These are phyloP conservation scores for Epinephelus cyanopodus DNA, from an alignment of 2,113 vertebrate genomes.

Conservation along the genomic window DNA sequence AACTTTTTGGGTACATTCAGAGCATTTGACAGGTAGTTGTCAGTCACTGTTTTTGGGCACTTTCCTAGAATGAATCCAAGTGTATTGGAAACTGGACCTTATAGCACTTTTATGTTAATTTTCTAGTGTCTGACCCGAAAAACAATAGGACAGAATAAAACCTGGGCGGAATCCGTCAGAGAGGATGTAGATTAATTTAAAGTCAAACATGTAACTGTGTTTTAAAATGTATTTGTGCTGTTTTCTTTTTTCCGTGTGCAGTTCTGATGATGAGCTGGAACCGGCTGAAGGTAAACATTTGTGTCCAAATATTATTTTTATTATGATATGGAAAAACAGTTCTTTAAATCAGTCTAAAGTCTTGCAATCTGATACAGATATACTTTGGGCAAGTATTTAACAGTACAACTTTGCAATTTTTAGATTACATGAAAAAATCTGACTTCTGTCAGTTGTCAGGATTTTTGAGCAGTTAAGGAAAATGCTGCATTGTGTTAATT, in stretches of 20 bases:
- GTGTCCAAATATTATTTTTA: too few relatives aligned
- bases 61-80: neutral
- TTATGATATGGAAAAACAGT: too few relatives aligned
- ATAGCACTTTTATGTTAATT: neutral
- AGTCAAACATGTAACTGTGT: neutral
- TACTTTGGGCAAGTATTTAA: too few relatives aligned
- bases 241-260: constrained; percentile 56
- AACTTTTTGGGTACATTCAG: neutral
- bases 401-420: too few relatives aligned
- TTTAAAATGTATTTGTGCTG: neutral
- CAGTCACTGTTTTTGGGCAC: neutral
- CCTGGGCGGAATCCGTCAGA: too few relatives aligned
- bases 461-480: too few relatives aligned
- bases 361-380: too few relatives aligned
- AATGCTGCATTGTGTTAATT: too few relatives aligned
- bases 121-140: neutral
- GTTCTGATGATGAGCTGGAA: constrained; percentile 81
- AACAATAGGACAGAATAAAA: too few relatives aligned
- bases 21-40: neutral
- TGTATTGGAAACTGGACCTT: neutral
- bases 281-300: constrained; percentile 79
- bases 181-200: neutral
- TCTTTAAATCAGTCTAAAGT: too few relatives aligned
- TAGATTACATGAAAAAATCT: too few relatives aligned
- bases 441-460: too few relatives aligned